Conservation (phyloP, 2,888 invertebrate genomes). For the Hydrotaea cyrtoneurina region DNA sequence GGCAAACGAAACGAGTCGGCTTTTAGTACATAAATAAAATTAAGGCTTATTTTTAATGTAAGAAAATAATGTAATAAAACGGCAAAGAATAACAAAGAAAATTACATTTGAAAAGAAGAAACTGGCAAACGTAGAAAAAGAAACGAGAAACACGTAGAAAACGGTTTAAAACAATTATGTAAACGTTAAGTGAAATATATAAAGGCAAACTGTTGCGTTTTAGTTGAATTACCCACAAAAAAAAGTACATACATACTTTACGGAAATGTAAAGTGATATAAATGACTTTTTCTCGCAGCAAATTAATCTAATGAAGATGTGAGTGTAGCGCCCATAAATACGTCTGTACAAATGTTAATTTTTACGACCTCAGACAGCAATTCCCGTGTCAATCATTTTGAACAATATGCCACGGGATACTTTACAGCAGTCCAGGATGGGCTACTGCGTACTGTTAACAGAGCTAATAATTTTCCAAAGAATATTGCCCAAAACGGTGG, state of each 20-base stretch:
- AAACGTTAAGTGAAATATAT: slow-evolving; percentile 63
- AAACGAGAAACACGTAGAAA: slow-evolving; percentile 51
- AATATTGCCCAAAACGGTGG: too few species aligned
- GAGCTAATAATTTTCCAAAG: too few species aligned
- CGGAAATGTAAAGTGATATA: slow-evolving; percentile 60
- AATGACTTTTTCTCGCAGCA: slow-evolving; percentile 50
- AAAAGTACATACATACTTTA: slow-evolving; percentile 1
- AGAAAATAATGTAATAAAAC: slow-evolving; percentile 17
- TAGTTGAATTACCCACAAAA: slow-evolving; percentile 36
- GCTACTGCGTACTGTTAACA: too few species aligned
- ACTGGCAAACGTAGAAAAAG: not conserved
- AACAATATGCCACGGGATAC: too few species aligned
- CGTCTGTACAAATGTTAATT: not conserved
- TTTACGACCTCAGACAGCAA: too few species aligned
- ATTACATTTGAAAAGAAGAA: slow-evolving; percentile 21
- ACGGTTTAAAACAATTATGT: slow-evolving; percentile 66
- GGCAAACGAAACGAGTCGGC: slow-evolving; percentile 30
- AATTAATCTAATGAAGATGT: slow-evolving; percentile 55
- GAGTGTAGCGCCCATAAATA: too few species aligned
- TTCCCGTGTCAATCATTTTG: too few species aligned
- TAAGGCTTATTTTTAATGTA: slow-evolving; percentile 60
- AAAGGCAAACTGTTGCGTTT: slow-evolving; percentile 65
- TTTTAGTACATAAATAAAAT: slow-evolving; percentile 66
- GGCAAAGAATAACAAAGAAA: slow-evolving; percentile 37
- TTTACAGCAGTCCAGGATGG: too few species aligned